A percentile compares a stretch with the other conserved stretches of the same genome.
phyloP scores from a whole-genome alignment of 2,797 vertebrate genomes.

The Nothura maculosa region DNA sequence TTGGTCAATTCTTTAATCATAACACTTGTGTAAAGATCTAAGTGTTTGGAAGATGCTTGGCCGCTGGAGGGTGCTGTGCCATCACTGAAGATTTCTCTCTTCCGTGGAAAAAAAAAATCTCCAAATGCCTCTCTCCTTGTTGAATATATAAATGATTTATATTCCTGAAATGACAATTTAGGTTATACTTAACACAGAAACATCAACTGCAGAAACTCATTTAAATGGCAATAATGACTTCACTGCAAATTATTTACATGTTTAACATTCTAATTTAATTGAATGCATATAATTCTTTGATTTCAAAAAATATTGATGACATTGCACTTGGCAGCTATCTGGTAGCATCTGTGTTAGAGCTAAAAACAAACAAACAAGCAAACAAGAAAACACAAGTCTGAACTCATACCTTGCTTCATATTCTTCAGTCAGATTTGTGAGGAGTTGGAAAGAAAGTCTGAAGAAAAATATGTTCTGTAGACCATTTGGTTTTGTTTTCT shows the following conservation, averaged over 20 bases:
- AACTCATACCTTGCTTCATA: background rate
- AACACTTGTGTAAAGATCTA: background rate
- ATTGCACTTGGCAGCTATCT: slow-evolving; percentile 68
- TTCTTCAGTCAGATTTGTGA: background rate
- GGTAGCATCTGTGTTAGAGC: background rate
- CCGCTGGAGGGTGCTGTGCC: slow-evolving; percentile 75
- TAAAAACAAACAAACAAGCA: background rate
- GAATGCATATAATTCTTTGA: slow-evolving; percentile 67
- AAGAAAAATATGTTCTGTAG: background rate
- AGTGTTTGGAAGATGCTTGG: slow-evolving; percentile 6
- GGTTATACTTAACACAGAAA: slow-evolving; percentile 71
- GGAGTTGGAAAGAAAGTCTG: background rate
- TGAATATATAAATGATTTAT: slow-evolving; percentile 73
- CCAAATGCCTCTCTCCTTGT: slow-evolving; percentile 25
- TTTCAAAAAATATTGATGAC: slow-evolving; percentile 70
- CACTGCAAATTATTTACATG: slow-evolving; percentile 76
- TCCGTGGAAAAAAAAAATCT: background rate
- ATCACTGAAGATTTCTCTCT: slow-evolving; percentile 28
- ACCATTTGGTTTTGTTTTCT: background rate
- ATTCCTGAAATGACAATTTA: slow-evolving; percentile 71
- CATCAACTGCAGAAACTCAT: slow-evolving; percentile 70
- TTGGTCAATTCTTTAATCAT: background rate
- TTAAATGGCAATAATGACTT: slow-evolving; percentile 79
- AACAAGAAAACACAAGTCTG: background rate
- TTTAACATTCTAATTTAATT: slow-evolving; percentile 75